A percentile compares a stretch with the other conserved stretches of the same genome.
These are phyloP conservation scores for Edolisoma coerulescens DNA, from an alignment of 2,113 vertebrate species.

Conservation along the genomic window DNA sequence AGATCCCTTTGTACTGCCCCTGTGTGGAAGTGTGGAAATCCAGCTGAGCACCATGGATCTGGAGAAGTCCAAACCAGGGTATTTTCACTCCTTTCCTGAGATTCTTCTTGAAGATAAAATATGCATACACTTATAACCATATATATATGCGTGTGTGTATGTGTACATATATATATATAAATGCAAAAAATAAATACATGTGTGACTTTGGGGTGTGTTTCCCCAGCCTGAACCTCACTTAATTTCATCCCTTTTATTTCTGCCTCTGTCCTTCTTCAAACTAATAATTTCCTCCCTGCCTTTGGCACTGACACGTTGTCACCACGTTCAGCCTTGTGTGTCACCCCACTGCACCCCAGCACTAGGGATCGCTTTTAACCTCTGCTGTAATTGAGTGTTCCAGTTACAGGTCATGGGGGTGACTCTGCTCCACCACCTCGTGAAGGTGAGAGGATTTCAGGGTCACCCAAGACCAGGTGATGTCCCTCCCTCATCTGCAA, in stretches of 20 bases:
- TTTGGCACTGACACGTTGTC: background rate
- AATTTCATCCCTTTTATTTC: background rate
- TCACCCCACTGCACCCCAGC: rapidly evolving
- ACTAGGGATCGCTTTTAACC: background rate
- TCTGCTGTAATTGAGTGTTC: background rate
- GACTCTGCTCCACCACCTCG: background rate
- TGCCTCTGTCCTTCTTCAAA: background rate
- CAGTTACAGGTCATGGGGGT: background rate
- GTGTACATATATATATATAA: rapidly evolving
- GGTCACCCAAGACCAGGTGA: background rate
- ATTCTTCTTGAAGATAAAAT: background rate
- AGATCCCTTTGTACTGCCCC: background rate
- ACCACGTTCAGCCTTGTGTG: background rate
- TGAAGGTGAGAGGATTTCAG: background rate
- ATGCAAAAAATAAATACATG: background rate
- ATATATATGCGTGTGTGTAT: rapidly evolving
- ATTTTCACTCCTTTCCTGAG: background rate
- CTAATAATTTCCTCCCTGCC: background rate
- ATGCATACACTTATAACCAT: rapidly evolving
- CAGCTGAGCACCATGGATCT: rapidly evolving
- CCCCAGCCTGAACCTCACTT: background rate
- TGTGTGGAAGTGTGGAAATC: background rate
- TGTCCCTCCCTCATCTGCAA: background rate
- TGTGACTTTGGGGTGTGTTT: background rate
- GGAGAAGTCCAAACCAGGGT: background rate